Evolutionary conservation across 2,113 vertebrate genomes (phyloP).

Genomic region (Sturnira hondurensis): DNA sequence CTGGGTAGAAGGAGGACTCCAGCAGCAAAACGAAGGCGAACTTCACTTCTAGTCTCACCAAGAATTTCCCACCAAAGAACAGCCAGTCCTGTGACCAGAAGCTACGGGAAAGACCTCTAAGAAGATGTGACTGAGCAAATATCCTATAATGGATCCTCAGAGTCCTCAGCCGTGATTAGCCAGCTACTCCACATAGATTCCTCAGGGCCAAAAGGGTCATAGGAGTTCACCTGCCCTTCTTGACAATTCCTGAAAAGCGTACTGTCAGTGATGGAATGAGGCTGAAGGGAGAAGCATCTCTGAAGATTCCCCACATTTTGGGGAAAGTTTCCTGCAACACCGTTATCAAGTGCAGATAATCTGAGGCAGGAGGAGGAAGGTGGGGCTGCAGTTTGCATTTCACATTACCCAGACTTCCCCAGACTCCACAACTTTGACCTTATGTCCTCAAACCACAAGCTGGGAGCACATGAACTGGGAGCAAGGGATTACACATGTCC

Average conservation of each 20-base stretch:
- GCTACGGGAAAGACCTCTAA: neutral
- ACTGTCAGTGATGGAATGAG: neutral
- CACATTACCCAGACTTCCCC: neutral
- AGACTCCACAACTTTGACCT: slow-evolving; percentile 34
- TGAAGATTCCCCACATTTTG: neutral
- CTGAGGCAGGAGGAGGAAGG: neutral
- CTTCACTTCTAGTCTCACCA: neutral
- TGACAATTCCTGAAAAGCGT: neutral
- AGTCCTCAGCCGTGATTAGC: neutral
- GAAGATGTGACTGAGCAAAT: neutral
- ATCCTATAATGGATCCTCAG: neutral
- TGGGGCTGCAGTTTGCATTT: neutral
- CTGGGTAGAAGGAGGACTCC: neutral
- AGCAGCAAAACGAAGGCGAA: neutral
- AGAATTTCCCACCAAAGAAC: neutral
- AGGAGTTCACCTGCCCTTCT: neutral
- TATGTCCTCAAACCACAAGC: neutral
- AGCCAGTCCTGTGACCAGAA: neutral
- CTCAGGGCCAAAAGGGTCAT: neutral
- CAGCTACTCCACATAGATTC: neutral
- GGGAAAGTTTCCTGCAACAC: neutral
- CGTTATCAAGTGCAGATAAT: neutral
- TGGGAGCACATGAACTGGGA: neutral
- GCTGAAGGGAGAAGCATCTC: neutral
- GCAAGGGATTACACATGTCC: neutral